Base-by-base conservation (phyloP, 2,888 invertebrate genomes). In the Parnassius mnemosyne region DNA sequence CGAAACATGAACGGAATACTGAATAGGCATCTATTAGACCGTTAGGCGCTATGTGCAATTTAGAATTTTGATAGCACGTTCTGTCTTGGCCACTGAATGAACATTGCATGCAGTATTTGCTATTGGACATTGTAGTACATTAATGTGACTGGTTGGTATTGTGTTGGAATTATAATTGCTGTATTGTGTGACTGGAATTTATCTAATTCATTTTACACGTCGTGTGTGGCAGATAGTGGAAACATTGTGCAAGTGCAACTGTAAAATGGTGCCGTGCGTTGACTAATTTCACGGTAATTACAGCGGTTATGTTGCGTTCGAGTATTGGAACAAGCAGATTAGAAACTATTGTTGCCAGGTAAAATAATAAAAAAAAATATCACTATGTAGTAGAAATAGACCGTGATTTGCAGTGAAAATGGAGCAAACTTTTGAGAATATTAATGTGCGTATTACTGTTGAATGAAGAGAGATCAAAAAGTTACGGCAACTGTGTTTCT, bases 171-270 rank as follows among this genome's bases (percentile, higher is more conserved):
- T 69, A 75, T 80, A 84, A 83, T 81, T 76, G 75, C 69, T 71
- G 66, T 66, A 65, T 65, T 71, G 68, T 82, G 81, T 80, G 80
- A 77, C 75, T 69, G 74, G 83, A 81, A 82, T 84, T 72, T 63
- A 70, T 67, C 68, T 66, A 68, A 49, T 53, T 60, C n/a, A 49
- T 73, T 69, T 67, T 66, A 55, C 56, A 67, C 67, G 64, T 63
- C 70, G 64, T 66, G 67, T 68, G 66, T 54, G 70, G 73, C 20
- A 43, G 16, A 42, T 49, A 34, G 13, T 67, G 64, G 67, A 68
- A 64, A 67, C 70, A 69, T 66, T 66, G 67, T 68, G 3, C 20
- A 47, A 50, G 42, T 51, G 44, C 60, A 43, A 61, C 52, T 49
- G 49, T 57, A 10, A 54, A 53, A 42, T 42, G 16, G 50, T 56